Conservation (phyloP, 2,113 vertebrate genomes). For the Mesembrinibis cayennensis region DNA sequence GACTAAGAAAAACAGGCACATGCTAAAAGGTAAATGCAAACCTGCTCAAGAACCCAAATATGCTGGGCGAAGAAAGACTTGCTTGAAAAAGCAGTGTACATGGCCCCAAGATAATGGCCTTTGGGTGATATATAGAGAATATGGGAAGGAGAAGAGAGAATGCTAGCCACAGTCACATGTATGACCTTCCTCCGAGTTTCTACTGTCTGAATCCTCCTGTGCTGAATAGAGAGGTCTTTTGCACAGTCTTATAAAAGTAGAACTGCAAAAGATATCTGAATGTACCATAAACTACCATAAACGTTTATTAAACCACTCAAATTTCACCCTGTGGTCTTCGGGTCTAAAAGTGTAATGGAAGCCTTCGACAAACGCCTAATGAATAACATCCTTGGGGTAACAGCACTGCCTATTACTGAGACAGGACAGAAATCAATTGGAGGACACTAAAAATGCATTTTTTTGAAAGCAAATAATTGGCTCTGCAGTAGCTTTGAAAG, state of each 20-base stretch:
- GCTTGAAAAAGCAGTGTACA: neutral
- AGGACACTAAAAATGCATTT: neutral
- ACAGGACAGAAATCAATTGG: neutral
- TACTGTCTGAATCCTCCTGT: neutral
- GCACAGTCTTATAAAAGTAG: neutral
- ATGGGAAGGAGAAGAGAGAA: neutral
- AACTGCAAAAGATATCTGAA: neutral
- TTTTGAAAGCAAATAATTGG: neutral
- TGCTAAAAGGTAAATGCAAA: neutral
- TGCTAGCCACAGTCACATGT: neutral
- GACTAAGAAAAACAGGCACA: neutral
- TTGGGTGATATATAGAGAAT: fast-evolving
- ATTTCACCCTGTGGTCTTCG: neutral
- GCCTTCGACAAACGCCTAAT: neutral
- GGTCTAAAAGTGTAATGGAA: neutral
- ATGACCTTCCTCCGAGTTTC: neutral
- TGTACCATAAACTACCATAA: neutral
- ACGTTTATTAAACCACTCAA: neutral
- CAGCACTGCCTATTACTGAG: neutral
- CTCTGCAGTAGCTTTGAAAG: neutral
- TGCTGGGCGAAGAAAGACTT: neutral
- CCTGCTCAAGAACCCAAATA: neutral
- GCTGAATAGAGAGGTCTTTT: neutral
- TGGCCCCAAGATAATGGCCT: neutral
- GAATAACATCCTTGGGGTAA: neutral